A percentile compares a stretch with the other conserved stretches of the same genome.
Conservation (phyloP, 2,888 invertebrate species). For the Dicranocentrus wangi region DNA sequence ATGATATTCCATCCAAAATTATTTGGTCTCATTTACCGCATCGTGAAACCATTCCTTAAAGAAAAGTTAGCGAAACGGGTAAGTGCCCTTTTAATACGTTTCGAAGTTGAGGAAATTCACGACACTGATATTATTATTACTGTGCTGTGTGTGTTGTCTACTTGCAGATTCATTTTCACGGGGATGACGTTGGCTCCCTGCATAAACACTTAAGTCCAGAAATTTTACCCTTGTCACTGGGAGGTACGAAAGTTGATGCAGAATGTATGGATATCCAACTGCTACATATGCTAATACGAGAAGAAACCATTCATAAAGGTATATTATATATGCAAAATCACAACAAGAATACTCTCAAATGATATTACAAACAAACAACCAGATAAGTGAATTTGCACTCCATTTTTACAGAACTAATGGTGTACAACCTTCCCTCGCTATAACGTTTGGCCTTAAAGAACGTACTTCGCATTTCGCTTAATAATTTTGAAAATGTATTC, state of each 20-base stretch:
- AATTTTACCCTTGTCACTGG: slow-evolving; percentile 8
- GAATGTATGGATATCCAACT: slow-evolving; percentile 1
- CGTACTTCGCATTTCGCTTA: too few species aligned
- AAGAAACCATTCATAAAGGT: slow-evolving; percentile 33
- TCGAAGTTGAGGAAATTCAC: neutral
- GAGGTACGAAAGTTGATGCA: neutral
- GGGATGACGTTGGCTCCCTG: slow-evolving; percentile 28
- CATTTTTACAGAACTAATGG: too few species aligned
- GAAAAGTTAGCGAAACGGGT: slow-evolving; percentile 49
- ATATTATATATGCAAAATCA: too few species aligned
- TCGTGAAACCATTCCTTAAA: slow-evolving; percentile 53
- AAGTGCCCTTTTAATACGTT: neutral
- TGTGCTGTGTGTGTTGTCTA: neutral
- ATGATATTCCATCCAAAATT: slow-evolving; percentile 43
- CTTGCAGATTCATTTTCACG: slow-evolving; percentile 36
- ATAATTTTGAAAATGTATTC: too few species aligned
- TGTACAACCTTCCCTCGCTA: too few species aligned
- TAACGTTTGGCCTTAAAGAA: too few species aligned
- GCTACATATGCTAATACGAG: slow-evolving; percentile 9
- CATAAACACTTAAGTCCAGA: slow-evolving; percentile 27
- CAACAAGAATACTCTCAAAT: too few species aligned
- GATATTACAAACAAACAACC: too few species aligned
- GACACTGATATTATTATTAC: too few species aligned
- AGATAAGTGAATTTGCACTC: too few species aligned
- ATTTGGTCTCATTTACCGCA: slow-evolving; percentile 34